Conservation (phyloP, 1,140 invertebrate species). For the Heliconius melpomene region DNA sequence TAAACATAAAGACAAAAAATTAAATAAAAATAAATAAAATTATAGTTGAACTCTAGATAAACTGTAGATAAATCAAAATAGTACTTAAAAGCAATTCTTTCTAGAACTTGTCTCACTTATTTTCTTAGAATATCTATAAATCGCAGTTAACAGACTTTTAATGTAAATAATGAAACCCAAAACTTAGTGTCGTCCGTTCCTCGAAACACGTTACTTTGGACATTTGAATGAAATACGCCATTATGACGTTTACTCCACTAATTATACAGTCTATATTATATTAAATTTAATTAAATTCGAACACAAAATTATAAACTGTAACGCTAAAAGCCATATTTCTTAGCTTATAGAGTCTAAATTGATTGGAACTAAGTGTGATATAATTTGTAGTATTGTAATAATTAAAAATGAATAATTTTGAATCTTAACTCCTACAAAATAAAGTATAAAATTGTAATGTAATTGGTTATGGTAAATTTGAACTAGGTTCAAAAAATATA, state of each 20-base stretch:
- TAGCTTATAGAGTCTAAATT: background rate
- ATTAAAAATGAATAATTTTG: background rate
- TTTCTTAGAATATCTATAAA: slow-evolving; percentile 26
- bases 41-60: background rate
- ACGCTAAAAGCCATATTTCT: background rate
- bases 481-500: slow-evolving; percentile 37
- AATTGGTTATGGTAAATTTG: background rate
- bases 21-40: background rate
- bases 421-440: background rate
- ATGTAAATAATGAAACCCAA: slow-evolving; percentile 21
- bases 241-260: slow-evolving; percentile 10
- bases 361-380: background rate
- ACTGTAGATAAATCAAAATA: background rate
- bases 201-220: slow-evolving; percentile 1
- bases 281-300: background rate
- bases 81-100: background rate
- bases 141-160: slow-evolving; percentile 6
- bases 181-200: slow-evolving; percentile 16
- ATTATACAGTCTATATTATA: slow-evolving; percentile 20
- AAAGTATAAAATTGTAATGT: background rate
- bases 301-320: background rate
- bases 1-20: too few relatives aligned
- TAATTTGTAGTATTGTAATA: background rate
- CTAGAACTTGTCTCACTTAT: background rate
- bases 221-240: background rate